phyloP scores from a whole-genome alignment of 2,797 vertebrate genomes.

The Bucorvus abyssinicus region DNA sequence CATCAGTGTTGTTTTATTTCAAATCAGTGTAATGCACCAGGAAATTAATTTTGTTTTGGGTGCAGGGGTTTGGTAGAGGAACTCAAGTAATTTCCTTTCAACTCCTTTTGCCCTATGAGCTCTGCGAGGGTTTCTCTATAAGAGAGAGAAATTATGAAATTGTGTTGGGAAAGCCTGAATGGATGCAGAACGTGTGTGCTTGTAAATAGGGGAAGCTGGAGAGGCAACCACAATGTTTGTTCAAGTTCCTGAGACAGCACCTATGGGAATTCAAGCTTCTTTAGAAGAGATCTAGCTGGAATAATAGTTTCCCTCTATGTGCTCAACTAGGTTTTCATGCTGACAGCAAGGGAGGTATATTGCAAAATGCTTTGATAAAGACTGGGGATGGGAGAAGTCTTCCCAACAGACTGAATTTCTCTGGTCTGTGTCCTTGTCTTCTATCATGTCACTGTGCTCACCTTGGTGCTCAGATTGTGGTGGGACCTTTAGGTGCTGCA shows the following conservation, averaged over 20 bases:
- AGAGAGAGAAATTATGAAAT: not conserved
- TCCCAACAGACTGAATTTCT: not conserved
- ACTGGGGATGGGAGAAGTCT: not conserved
- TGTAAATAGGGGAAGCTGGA: not conserved
- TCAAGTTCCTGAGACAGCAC: not conserved
- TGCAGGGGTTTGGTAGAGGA: not conserved
- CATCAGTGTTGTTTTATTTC: not conserved
- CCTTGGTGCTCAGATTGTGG: not conserved
- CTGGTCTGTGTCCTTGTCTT: rapidly evolving
- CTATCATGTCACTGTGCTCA: not conserved
- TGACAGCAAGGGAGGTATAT: not conserved
- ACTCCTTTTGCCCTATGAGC: not conserved
- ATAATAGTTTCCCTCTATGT: not conserved
- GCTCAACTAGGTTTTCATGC: not conserved
- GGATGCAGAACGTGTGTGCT: not conserved
- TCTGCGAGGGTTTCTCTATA: not conserved
- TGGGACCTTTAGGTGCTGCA: not conserved
- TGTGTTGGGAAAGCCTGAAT: not conserved
- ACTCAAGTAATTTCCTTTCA: not conserved
- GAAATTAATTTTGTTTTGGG: not conserved
- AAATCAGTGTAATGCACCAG: not conserved
- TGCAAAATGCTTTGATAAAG: not conserved
- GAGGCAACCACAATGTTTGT: not conserved
- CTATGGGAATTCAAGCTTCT: not conserved
- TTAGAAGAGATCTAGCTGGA: not conserved